Evolutionary conservation across 2,113 vertebrate genomes (phyloP), one percentile per base, ranked within the genome.

Genomic region (Mionectes macconnelli): DNA sequence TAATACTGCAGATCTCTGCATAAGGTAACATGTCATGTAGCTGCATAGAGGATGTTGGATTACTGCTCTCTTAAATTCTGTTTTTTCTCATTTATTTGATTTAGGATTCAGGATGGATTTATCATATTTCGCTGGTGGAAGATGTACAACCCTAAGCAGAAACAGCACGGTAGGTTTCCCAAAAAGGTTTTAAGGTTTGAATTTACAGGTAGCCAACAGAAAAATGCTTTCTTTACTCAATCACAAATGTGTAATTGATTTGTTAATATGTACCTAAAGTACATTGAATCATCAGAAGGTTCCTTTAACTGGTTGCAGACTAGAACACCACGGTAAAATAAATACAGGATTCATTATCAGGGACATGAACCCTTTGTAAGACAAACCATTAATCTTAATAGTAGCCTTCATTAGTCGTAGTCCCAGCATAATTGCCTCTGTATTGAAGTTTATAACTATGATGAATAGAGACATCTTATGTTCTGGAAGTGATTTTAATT

Each of bases 61-160:
- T 80, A 14, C 15, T 5, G 1, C 19, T 91, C 30, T 81, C n/a
- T 57, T 63, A 95, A 63, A 37, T 95, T 64, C 57, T 55, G 8
- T 72, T 93, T 92, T 85, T 56, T 92, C 20, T 82, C 12, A 91
- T 93, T 74, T 86, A 11, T 85, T 67, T 96, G 79, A 39, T 85
- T 84, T 94, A 99, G 99, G 98, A 99, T 99, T 98, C 99, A 99
- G 93, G 99, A 99, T 96, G 99, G 99, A 91, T 99, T 99, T 94
- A 97, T 99, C 95, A 99, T 99, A 98, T 99, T 99, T 98, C 99
- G 99, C 24, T 99, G 99, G 99, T 99, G 99, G 99, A 99, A 99
- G 98, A 99, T 99, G 98, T 99, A 99, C 96, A 99, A 99, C 97
- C 99, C 99, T 49, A 99, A 99, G 95, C 99, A 99, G 96, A 99